Base-by-base conservation (phyloP, 2,888 invertebrate species). In the Tricholauxania praeusta region DNA sequence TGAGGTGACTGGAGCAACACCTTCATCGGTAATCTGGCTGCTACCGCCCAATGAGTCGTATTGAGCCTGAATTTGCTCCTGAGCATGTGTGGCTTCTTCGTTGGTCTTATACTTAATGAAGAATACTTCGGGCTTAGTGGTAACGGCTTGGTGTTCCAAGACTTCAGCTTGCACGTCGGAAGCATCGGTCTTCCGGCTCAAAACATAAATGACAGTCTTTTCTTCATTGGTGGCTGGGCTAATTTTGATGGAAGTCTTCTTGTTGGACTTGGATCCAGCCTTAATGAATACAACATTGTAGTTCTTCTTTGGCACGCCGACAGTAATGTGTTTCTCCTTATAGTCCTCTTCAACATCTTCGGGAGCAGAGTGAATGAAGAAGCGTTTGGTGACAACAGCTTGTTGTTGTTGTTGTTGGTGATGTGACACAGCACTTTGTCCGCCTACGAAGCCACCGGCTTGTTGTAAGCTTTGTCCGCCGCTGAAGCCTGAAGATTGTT, bases 51-150 rank as follows among this genome's bases (percentile, higher is more conserved):
- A 79, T 17, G 85, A 80, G 76, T 87, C 87, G 74, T 87, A 87
- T 79, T 87, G 86, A 59, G 87, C 83, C 81, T 87, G 87, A 70
- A 87, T 87, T 79, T 86, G 83, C 52, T 85, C 82, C 75, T 87
- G 87, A 68, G 87, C 87, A 79, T 85, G 84, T 39, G 79, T 79
- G 14, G 87, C 87, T 78, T 87, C 87, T 76, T 86, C 86, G 49
- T 82, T 80, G 63, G 87, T 87, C 82, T 85, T 87, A 80, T 87
- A 87, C 79, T 87, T 87, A 78, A 87, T 87, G 80, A 87, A 87
- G 84, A 87, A 87, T 53, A 87, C 87, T 78, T 87, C 87, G 22
- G 87, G 87, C 76, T 87, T 87, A 79, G 81, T 82, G 71, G 86
- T 86, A 53, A 84, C 80, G n/a, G 82, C 76, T 47, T 83, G 78